A percentile compares a stretch with the other conserved stretches of the same genome.
Evolutionary conservation across 1,140 invertebrate species (phyloP).

Genomic region (Pseudomyrmex sp.): DNA sequence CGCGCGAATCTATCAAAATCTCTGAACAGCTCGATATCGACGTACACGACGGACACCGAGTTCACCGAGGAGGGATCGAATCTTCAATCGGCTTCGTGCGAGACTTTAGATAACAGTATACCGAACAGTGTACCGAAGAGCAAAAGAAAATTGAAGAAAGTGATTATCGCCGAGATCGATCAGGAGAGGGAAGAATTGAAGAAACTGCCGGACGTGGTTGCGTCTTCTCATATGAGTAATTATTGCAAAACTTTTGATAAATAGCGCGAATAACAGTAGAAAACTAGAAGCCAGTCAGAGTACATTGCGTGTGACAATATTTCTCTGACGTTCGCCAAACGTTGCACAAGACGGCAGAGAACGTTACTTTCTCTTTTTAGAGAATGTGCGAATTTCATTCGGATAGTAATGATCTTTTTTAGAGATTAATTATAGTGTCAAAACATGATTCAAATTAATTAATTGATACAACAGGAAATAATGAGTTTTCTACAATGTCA

Average conservation of each 20-base stretch:
- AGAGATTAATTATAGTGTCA: too few relatives aligned
- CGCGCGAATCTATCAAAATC: constrained; percentile 66
- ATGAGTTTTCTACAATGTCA: neutral
- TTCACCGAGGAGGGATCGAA: neutral
- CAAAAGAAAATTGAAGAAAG: constrained; percentile 76
- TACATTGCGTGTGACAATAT: neutral
- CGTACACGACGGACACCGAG: constrained; percentile 6
- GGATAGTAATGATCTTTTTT: too few relatives aligned
- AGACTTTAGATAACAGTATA: constrained; percentile 15
- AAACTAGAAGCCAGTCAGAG: neutral
- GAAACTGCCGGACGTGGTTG: constrained; percentile 59
- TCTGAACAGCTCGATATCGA: constrained; percentile 59
- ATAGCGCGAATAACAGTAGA: neutral
- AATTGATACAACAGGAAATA: too few relatives aligned
- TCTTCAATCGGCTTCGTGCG: constrained; percentile 31
- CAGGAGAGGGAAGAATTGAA: constrained; percentile 70
- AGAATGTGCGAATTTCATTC: too few relatives aligned
- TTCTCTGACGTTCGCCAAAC: too few relatives aligned
- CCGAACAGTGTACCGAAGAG: constrained; percentile 52
- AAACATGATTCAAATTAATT: too few relatives aligned
- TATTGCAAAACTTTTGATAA: neutral
- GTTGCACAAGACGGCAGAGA: too few relatives aligned
- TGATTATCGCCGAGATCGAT: constrained; percentile 78
- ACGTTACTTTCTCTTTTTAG: too few relatives aligned
- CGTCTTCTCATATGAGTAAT: constrained; percentile 65